Evolutionary conservation across 2,113 vertebrate species (phyloP), one percentile per base, ranked within the genome.

Genomic region (Redunca redunca): DNA sequence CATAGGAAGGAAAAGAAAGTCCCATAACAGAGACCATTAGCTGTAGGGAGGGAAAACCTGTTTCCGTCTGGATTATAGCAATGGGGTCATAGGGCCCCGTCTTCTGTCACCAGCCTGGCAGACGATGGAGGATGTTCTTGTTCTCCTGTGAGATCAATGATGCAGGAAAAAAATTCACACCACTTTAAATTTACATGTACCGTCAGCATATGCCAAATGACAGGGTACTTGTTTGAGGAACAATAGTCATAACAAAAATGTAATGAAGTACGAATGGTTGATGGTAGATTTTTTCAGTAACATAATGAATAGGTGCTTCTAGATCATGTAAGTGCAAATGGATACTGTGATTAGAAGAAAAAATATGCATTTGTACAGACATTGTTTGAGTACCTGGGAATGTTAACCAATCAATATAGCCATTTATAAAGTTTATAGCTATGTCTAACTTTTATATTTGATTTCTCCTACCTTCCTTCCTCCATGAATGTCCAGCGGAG

Each of bases 401-500:
- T 95, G n/a, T 95, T 94, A 71, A 90, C 84, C 71, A 90, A 64
- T 78, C 3, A 0, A 82, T 64, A n/a, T 26, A 88, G n/a, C 25
- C 17, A 53, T 88, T 96, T 87, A 88, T 90, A 95, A 95, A 97
- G 48, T 81, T 88, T 57, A 93, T 53, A 64, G 46, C 81, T 95
- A 64, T 58, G 46, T 85, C 25, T 90, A 93, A 77, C n/a, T 88
- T 96, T 50, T 86, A 36, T 50, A 43, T 89, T 91, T 90, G 25
- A 86, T 62, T 95, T 95, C 40, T 89, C 60, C 26, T 88, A 67
- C 57, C 60, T 77, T 88, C 48, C 57, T 67, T 82, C 64, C 30
- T 71, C 86, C 40, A 36, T 62, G 30, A 95, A 36, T 60, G 48
- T 67, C 87, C 58, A 53, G n/a, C 1, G 7, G n/a, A 86, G 46